Percentiles rank a stretch among this genome's conserved stretches.
phyloP scores from a whole-genome alignment of 2,113 vertebrate genomes.

The Lanius collurio region DNA sequence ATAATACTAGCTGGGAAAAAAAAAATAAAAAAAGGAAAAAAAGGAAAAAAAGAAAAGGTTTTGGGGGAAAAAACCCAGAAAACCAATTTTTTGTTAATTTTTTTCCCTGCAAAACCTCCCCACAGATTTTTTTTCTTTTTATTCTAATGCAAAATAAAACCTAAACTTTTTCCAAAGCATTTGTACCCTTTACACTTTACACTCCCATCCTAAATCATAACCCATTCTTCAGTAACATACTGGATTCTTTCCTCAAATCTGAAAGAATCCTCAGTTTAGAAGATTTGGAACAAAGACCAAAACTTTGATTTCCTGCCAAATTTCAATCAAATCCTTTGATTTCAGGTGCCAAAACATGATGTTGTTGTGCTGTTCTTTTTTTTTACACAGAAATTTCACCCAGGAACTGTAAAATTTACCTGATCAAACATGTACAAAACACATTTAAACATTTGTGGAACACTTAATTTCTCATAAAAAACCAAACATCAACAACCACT shows the following conservation, averaged over 20 bases:
- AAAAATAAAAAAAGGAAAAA: no score
- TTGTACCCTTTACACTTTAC: not conserved
- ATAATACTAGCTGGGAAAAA: not conserved
- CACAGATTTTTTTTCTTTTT: not conserved
- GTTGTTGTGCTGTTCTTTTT: not conserved
- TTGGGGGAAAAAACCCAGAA: rapidly evolving
- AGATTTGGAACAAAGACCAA: not conserved
- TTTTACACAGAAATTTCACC: not conserved
- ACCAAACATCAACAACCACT: not conserved
- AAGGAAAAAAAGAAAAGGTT: not conserved
- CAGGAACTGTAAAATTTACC: not conserved
- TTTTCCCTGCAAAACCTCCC: not conserved
- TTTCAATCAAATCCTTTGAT: not conserved
- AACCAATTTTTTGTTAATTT: not conserved
- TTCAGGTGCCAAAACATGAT: not conserved
- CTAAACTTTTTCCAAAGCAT: not conserved
- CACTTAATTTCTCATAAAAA: not conserved
- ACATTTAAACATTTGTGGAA: not conserved
- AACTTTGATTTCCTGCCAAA: not conserved
- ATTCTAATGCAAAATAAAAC: not conserved
- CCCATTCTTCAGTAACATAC: not conserved
- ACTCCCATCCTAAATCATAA: rapidly evolving
- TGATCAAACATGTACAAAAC: not conserved
- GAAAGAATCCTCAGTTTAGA: not conserved
- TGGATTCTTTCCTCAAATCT: not conserved